Conservation (phyloP, 2,797 vertebrate species). For the Enteromius argenteus region DNA sequence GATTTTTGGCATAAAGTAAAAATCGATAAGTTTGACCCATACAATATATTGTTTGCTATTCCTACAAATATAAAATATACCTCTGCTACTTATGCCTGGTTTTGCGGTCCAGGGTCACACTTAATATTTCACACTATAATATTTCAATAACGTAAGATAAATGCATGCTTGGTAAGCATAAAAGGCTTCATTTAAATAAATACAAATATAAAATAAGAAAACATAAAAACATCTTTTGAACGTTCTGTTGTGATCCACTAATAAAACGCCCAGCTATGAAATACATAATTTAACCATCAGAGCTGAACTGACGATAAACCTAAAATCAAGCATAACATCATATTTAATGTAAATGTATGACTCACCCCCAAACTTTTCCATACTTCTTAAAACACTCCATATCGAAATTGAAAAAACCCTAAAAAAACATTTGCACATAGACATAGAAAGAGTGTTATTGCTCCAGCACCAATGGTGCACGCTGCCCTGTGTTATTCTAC, state of each 20-base stretch:
- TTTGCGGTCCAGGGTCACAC: too few relatives aligned
- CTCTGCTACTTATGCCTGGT: too few relatives aligned
- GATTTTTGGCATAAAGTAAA: too few relatives aligned
- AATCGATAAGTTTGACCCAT: too few relatives aligned
- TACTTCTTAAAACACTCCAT: conserved; percentile 72
- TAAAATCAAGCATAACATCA: background rate
- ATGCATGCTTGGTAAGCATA: background rate
- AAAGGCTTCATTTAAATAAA: background rate
- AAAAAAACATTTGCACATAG: conserved; percentile 11
- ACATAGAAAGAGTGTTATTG: background rate
- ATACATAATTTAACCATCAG: background rate
- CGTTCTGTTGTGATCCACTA: background rate
- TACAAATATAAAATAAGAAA: background rate
- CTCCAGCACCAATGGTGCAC: background rate
- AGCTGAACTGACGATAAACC: background rate
- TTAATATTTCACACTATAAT: background rate
- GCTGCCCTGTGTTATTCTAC: background rate
- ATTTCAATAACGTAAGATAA: background rate
- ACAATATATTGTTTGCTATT: too few relatives aligned
- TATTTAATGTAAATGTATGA: conserved; percentile 16
- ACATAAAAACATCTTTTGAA: background rate
- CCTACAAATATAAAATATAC: too few relatives aligned
- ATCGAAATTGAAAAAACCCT: conserved; percentile 71
- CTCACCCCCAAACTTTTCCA: conserved; percentile 81
- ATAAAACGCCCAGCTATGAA: background rate